Conservation (phyloP, 2,797 vertebrate genomes). For the Enteromius viviparus region DNA sequence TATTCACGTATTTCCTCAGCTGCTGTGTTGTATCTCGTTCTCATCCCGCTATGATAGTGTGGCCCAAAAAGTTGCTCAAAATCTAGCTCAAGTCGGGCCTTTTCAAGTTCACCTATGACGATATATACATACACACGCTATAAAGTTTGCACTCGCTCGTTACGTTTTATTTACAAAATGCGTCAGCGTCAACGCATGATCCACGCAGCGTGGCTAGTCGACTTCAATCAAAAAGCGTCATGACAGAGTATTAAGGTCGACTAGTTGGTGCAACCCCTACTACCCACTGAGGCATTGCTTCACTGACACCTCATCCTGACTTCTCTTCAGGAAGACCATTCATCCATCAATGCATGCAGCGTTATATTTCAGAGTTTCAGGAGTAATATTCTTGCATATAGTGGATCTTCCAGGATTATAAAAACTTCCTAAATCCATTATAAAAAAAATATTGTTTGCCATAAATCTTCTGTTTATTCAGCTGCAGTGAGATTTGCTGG, state of each 20-base stretch:
- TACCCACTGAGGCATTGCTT: neutral
- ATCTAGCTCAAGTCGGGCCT: neutral
- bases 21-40: neutral
- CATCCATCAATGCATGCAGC: no score
- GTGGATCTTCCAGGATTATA: neutral
- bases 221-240: neutral
- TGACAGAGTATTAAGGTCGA: neutral
- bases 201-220: neutral
- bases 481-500: neutral
- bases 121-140: neutral
- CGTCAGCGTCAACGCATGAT: no score
- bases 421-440: no score
- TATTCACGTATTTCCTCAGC: slow-evolving; percentile 5
- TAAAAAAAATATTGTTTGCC: no score
- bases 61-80: slow-evolving; percentile 28
- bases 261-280: neutral
- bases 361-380: neutral
- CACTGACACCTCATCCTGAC: neutral
- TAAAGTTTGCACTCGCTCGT: no score
- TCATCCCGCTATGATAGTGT: neutral
- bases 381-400: neutral
- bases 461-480: neutral
- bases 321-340: no score
- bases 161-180: no score
- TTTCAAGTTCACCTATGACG: slow-evolving; percentile 19